Conservation (phyloP, 2,888 invertebrate species). For the Dryobota labecula region DNA sequence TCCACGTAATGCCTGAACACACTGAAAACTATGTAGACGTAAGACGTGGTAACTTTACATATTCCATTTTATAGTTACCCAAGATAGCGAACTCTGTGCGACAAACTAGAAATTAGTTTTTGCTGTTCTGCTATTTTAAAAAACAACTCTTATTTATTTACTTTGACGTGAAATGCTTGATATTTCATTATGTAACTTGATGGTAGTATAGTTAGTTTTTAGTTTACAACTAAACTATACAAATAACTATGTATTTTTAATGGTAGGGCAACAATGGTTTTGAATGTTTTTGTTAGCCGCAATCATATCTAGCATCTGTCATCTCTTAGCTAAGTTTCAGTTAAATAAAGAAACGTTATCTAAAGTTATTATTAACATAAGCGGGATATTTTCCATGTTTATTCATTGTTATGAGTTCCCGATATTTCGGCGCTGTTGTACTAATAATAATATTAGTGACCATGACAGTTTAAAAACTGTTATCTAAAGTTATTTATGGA, state of each 20-base stretch:
- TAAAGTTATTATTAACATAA: neutral
- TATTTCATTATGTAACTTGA: neutral
- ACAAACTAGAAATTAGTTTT: conserved; percentile 45
- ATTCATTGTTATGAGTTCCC: too few species aligned
- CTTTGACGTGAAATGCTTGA: conserved; percentile 7
- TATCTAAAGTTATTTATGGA: neutral
- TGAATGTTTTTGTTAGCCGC: neutral
- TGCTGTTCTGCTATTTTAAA: conserved; percentile 13
- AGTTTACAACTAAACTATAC: neutral
- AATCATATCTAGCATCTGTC: neutral
- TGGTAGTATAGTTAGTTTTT: neutral
- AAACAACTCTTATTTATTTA: conserved; percentile 10
- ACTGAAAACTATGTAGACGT: conserved; percentile 36
- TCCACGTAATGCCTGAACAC: conserved; percentile 24
- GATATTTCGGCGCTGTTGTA: too few species aligned
- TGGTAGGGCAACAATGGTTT: neutral
- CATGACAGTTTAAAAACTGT: too few species aligned
- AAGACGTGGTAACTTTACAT: conserved; percentile 42
- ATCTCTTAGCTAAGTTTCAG: neutral
- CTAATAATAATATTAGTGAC: too few species aligned
- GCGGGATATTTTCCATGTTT: too few species aligned
- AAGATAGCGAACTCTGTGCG: conserved; percentile 13
- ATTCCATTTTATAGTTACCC: conserved; percentile 43
- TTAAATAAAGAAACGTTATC: too few species aligned
- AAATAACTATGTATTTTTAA: neutral